These are phyloP conservation scores for Sinohyriopsis cumingii DNA, from an alignment of 2,888 invertebrate species.

Conservation along the genomic window DNA sequence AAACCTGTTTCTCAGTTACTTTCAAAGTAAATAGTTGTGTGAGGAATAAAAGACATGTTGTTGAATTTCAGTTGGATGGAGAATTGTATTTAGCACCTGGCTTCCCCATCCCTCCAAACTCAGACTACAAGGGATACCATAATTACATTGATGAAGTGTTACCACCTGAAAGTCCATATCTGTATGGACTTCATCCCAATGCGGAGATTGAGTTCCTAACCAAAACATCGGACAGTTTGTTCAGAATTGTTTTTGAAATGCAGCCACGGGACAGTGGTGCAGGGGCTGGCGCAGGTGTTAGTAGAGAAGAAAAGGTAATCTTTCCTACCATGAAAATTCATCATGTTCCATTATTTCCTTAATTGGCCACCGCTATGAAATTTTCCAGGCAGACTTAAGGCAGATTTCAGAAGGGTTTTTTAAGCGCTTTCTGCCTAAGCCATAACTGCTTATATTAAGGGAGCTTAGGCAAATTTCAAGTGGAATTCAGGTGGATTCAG, in stretches of 20 bases:
- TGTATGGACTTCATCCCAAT: conserved; percentile 96
- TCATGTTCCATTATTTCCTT: too few species aligned
- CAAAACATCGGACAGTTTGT: conserved; percentile 92
- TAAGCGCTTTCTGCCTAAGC: too few species aligned
- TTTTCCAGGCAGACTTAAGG: too few species aligned
- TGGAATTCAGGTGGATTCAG: too few species aligned
- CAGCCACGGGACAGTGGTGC: conserved; percentile 93
- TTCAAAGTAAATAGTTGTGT: too few species aligned
- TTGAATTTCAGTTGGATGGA: conserved; percentile 83
- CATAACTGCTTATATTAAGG: too few species aligned
- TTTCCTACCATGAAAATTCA: too few species aligned
- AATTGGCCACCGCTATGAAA: too few species aligned
- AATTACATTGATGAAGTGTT: conserved; percentile 92
- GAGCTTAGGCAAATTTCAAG: too few species aligned
- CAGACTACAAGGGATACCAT: conserved; percentile 93
- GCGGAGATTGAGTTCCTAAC: conserved; percentile 97
- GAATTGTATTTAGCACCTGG: conserved; percentile 93
- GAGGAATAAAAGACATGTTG: too few species aligned
- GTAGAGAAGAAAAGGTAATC: conserved; percentile 89
- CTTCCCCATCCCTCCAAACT: conserved; percentile 93
- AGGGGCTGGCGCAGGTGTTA: conserved; percentile 87
- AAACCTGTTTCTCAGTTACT: too few species aligned
- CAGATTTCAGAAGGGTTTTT: too few species aligned
- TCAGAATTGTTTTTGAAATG: conserved; percentile 96
- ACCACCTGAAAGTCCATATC: conserved; percentile 92